Conservation (phyloP, 2,797 vertebrate species). For the Chelon auratus region DNA sequence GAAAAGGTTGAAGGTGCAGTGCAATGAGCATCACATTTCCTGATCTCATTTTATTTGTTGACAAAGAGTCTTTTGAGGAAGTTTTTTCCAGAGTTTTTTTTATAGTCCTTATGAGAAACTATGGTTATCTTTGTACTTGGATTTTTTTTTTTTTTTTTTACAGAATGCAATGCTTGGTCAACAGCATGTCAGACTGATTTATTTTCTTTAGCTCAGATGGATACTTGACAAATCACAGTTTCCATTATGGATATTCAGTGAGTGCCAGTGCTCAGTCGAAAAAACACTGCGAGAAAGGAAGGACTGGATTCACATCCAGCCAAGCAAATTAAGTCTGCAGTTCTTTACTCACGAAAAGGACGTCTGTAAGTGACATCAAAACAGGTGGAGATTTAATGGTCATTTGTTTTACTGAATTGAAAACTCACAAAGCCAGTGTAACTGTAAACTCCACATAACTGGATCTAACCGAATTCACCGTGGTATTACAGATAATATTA, state of each 20-base stretch:
- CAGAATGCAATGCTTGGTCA: too few species aligned
- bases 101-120: background rate
- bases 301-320: background rate
- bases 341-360: background rate
- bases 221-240: slow-evolving; percentile 14
- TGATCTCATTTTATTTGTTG: background rate
- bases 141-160: too few species aligned
- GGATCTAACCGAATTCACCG: background rate
- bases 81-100: background rate
- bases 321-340: background rate
- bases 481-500: background rate
- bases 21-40: slow-evolving; percentile 39
- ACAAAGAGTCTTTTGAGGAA: slow-evolving; percentile 39
- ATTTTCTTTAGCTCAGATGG: background rate
- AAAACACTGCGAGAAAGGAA: slow-evolving; percentile 3
- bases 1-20: slow-evolving; percentile 38
- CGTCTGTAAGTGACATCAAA: background rate
- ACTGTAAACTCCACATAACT: too few species aligned
- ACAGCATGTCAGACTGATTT: background rate
- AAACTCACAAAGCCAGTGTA: too few species aligned
- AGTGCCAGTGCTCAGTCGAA: slow-evolving; percentile 3
- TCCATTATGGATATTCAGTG: background rate
- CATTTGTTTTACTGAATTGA: background rate
- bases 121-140: background rate
- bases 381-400: background rate